Evolutionary conservation across 2,888 invertebrate species (phyloP).

Genomic region (Agonopterix alstromeriana): DNA sequence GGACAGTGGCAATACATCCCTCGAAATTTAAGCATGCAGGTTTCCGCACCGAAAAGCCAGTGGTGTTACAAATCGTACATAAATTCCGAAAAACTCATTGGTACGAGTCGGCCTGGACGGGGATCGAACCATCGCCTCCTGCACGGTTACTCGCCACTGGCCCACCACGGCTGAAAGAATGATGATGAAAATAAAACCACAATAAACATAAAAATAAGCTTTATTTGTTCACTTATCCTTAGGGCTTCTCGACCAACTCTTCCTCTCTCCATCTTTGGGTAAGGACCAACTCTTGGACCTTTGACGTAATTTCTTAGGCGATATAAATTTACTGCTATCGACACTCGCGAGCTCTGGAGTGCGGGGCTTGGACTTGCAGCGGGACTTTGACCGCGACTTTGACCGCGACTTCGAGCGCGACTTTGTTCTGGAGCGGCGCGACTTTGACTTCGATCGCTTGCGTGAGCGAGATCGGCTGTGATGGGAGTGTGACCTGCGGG

Average conservation of each 20-base stretch:
- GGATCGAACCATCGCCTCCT: too few species aligned
- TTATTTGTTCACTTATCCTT: constrained; percentile 22
- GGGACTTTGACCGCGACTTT: constrained; percentile 27
- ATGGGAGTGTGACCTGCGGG: constrained; percentile 43
- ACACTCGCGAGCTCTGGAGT: constrained; percentile 10
- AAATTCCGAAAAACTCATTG: too few species aligned
- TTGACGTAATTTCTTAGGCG: constrained; percentile 21
- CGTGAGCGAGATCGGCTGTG: constrained; percentile 36
- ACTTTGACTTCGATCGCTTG: constrained; percentile 20
- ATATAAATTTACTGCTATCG: constrained; percentile 20
- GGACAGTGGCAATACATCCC: too few species aligned
- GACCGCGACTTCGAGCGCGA: constrained; percentile 39
- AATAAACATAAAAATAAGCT: constrained; percentile 1
- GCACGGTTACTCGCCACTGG: too few species aligned
- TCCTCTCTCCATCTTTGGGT: constrained; percentile 65
- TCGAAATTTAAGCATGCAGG: too few species aligned
- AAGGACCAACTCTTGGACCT: constrained; percentile 80
- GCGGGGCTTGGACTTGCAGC: constrained; percentile 25
- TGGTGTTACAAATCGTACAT: too few species aligned
- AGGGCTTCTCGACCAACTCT: constrained; percentile 76
- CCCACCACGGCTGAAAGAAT: too few species aligned
- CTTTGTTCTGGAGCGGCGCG: too few species aligned
- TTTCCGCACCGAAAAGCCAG: too few species aligned
- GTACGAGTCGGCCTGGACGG: too few species aligned
- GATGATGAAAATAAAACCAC: background rate